These are phyloP conservation scores for Amiota minor DNA, from an alignment of 2,888 invertebrate species.

Conservation along the genomic window DNA sequence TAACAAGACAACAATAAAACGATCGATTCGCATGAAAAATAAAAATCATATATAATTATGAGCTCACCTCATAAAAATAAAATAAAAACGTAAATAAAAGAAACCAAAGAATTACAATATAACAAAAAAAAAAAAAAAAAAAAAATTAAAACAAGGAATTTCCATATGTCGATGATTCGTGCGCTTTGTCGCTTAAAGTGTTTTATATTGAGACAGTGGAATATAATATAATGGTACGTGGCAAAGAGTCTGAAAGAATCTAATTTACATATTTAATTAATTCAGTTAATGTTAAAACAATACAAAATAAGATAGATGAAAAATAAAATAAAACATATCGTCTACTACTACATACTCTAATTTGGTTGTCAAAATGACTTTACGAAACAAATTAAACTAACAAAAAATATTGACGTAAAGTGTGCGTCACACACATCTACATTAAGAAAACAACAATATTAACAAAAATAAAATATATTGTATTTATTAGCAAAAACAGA, in stretches of 20 bases:
- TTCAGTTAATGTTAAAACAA: constrained; percentile 47
- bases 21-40: not conserved
- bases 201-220: constrained; percentile 5
- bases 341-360: constrained; percentile 54
- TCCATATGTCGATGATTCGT: constrained; percentile 42
- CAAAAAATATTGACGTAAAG: constrained; percentile 10
- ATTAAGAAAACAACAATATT: too few relatives aligned
- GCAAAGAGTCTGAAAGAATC: constrained; percentile 58
- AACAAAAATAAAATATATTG: too few relatives aligned
- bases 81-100: constrained; percentile 21
- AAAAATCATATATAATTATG: constrained; percentile 52
- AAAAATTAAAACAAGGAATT: constrained; percentile 49
- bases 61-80: constrained; percentile 65
- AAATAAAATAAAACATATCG: constrained; percentile 27
- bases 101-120: too few relatives aligned
- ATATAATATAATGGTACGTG: constrained; percentile 50
- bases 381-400: constrained; percentile 33
- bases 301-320: constrained; percentile 20
- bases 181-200: too few relatives aligned
- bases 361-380: constrained; percentile 64
- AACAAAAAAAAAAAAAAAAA: too few relatives aligned
- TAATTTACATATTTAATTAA: constrained; percentile 63
- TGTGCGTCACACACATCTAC: not conserved
- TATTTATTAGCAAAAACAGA: too few relatives aligned
- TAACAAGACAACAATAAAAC: not conserved